These are phyloP conservation scores for Euschistus heros DNA, from an alignment of 1,140 invertebrate genomes.

Conservation along the genomic window DNA sequence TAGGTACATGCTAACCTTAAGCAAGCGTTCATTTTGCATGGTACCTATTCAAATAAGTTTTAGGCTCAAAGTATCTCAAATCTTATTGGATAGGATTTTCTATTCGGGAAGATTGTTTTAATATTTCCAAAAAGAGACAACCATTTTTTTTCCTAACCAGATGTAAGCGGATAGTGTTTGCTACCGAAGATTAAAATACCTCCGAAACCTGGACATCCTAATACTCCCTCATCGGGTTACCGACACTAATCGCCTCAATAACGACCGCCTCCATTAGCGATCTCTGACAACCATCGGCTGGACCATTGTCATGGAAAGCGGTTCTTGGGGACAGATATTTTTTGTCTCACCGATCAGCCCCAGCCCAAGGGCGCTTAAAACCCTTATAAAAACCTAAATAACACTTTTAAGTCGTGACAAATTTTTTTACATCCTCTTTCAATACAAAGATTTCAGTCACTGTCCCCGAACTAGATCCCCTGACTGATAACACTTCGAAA, in stretches of 20 bases:
- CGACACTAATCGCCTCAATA: slow-evolving; percentile 8
- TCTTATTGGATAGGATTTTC: too few relatives aligned
- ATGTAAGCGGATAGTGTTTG: background rate
- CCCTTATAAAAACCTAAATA: too few relatives aligned
- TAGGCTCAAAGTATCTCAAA: too few relatives aligned
- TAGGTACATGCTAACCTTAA: too few relatives aligned
- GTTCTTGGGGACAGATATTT: background rate
- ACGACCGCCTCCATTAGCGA: background rate
- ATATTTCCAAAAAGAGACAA: background rate
- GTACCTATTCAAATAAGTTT: too few relatives aligned
- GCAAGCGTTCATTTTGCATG: too few relatives aligned
- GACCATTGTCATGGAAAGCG: slow-evolving; percentile 11
- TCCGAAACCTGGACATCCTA: background rate
- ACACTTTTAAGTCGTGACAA: too few relatives aligned
- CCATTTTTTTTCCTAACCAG: too few relatives aligned
- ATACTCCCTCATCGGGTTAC: slow-evolving; percentile 15
- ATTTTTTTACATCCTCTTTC: too few relatives aligned
- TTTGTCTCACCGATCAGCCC: background rate
- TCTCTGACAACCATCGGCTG: background rate
- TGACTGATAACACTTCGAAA: too few relatives aligned
- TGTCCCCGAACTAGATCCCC: too few relatives aligned
- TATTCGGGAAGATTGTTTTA: background rate
- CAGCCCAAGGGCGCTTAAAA: background rate
- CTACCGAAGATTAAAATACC: slow-evolving; percentile 15
- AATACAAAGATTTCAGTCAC: too few relatives aligned